Base-by-base conservation (phyloP, 2,888 invertebrate species). In the Ischnura elegans region DNA sequence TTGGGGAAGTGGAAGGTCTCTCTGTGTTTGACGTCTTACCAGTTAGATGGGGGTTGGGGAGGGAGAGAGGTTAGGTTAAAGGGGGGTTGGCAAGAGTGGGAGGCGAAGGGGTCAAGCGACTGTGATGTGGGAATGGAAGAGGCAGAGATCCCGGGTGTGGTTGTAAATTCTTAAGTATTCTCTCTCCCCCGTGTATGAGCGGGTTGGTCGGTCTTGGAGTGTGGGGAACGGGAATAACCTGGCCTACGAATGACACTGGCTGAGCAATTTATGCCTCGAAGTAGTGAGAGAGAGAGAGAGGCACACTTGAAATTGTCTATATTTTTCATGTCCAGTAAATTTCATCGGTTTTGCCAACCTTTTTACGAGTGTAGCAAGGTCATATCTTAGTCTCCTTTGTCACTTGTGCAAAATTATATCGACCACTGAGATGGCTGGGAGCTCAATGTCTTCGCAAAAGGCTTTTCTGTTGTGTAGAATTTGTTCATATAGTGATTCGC, bases 151-250 rank as follows among this genome's bases (percentile, higher is more conserved):
- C 76, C 36, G 76, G 76, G 76, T 76, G 76, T 76, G 76, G 76
- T 76, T 76, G 76, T 76, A 76, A 76, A 76, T 76, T 76, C 76
- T 36, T 13, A n/a, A 36, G 76, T 76, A 76, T 76, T 76, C 76
- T 36, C 47, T 76, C 76, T 36, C 47, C 51, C 51, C 19, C 19
- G 51, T 51, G 76, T 36, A 36, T 36, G 76, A 76, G 76, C 76
- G 76, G 36, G 76, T 76, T n/a, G n/a, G 61, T 61, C 19, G 61
- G 51, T 5, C 16, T 3, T n/a, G 0, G 61, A n/a, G n/a, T 5
- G 51, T 6, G 66, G 6, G 29, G 76, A 76, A 76, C 36, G 36
- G 76, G 76, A 76, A 76, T 76, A 13, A 25, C 25, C 36, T 13
- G 76, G 76, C 16, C 36, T 36, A 16, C 6, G 76, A 36, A 16